Evolutionary conservation across 2,113 vertebrate genomes (phyloP).

Genomic region (Ammospiza nelsoni): DNA sequence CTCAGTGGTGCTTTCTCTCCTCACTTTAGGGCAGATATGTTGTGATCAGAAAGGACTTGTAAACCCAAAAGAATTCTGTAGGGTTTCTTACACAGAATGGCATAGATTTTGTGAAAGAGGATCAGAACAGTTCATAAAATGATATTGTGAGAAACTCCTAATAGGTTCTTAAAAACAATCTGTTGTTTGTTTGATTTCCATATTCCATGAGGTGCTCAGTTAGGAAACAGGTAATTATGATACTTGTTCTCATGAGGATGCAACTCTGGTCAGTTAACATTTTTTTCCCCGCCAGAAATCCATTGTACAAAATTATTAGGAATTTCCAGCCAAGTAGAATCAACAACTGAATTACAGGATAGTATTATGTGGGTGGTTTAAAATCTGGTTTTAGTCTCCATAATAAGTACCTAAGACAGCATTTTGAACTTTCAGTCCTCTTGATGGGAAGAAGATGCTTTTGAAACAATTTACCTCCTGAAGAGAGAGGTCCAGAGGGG

Average conservation of each 20-base stretch:
- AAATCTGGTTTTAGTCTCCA: not conserved
- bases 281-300: not conserved
- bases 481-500: conserved; percentile 49
- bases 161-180: not conserved
- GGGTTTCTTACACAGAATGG: not conserved
- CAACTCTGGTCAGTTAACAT: not conserved
- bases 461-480: conserved; percentile 60
- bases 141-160: not conserved
- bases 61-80: not conserved
- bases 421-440: conserved; percentile 44
- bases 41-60: not conserved
- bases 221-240: not conserved
- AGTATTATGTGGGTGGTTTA: not conserved
- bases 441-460: conserved; percentile 11
- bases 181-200: not conserved
- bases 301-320: not conserved
- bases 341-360: not conserved
- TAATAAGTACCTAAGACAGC: not conserved
- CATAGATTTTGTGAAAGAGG: not conserved
- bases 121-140: not conserved
- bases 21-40: not conserved
- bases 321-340: not conserved
- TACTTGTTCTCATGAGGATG: not conserved
- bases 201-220: not conserved
- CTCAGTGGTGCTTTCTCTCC: not conserved